Evolutionary conservation across 23 tunicate genomes (phyloP), one percentile per base, ranked within the genome.

Genomic region (Styela plicata): DNA sequence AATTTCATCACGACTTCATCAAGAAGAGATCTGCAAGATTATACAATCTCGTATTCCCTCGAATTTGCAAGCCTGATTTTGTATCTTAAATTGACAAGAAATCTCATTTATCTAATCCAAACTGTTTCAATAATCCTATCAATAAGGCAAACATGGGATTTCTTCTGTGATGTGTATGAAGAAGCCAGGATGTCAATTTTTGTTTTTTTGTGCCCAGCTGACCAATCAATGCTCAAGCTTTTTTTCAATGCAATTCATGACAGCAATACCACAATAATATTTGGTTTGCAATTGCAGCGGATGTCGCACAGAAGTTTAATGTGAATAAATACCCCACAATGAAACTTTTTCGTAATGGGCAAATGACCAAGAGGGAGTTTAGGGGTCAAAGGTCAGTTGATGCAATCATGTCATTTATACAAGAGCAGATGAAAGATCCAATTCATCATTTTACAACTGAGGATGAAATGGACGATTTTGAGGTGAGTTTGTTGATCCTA

Each of bases 271-370:
- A 20, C 20, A 20, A 18, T 24, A 66, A 17, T 66, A 27, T 18
- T 24, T 5, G 7, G 18, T 66, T 44, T 66, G 34, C 29, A 28
- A 3, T 36, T 69, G 19, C 89, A 93, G 98, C 83, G 10, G 86
- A 64, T 34, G 74, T 93, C 35, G 89, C 89, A 0, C 85, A 91
- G 69, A 84, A 82, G 36, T 96, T 75, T 67, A 73, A 82, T 63
- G 96, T 96, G 24, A 91, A 82, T 78, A 96, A 96, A 79, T 96
- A 96, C 61, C 99, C 99, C 0, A 96, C 99, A 0, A 91, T 96
- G 94, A 96, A 96, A 74, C 67, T 96, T 24, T 88, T 96, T 63
- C 86, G 90, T 13, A 78, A 73, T 81, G 99, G 99, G 30, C 83
- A 87, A 63, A 34, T 82, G 78, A 84, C 83, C 24, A 95, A 96